These are phyloP conservation scores for Trichopoda pennipes DNA, from an alignment of 2,888 invertebrate genomes.

Conservation along the genomic window DNA sequence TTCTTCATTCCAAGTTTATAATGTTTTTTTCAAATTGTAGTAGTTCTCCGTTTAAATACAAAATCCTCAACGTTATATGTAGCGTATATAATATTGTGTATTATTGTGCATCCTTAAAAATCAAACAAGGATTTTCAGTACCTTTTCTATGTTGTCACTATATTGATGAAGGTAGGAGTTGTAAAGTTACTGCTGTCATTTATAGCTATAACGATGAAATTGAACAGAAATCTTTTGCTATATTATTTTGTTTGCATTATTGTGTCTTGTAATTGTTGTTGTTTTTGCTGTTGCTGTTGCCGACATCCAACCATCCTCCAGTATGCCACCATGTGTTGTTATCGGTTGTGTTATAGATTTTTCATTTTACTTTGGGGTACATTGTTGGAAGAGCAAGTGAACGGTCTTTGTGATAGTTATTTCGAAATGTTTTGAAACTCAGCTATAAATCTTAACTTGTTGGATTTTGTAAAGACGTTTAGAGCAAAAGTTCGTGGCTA, in stretches of 20 bases:
- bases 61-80: constrained; percentile 19
- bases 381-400: neutral
- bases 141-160: constrained; percentile 56
- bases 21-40: constrained; percentile 5
- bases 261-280: constrained; percentile 62
- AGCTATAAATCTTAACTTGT: constrained; percentile 67
- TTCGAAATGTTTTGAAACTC: constrained; percentile 48
- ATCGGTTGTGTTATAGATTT: constrained; percentile 67
- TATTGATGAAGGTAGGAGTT: neutral
- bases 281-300: constrained; percentile 1
- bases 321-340: constrained; percentile 32
- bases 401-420: constrained; percentile 26
- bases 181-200: constrained; percentile 36
- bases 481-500: constrained; percentile 55
- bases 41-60: constrained; percentile 13
- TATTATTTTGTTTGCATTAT: constrained; percentile 53
- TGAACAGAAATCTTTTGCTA: constrained; percentile 37
- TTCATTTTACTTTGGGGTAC: constrained; percentile 42
- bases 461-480: constrained; percentile 59
- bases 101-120: constrained; percentile 37
- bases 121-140: constrained; percentile 64
- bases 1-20: neutral
- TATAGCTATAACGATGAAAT: constrained; percentile 10
- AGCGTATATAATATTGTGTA: neutral
- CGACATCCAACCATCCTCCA: neutral